phyloP scores from a whole-genome alignment of 2,888 invertebrate species.

The Macaria notata region DNA sequence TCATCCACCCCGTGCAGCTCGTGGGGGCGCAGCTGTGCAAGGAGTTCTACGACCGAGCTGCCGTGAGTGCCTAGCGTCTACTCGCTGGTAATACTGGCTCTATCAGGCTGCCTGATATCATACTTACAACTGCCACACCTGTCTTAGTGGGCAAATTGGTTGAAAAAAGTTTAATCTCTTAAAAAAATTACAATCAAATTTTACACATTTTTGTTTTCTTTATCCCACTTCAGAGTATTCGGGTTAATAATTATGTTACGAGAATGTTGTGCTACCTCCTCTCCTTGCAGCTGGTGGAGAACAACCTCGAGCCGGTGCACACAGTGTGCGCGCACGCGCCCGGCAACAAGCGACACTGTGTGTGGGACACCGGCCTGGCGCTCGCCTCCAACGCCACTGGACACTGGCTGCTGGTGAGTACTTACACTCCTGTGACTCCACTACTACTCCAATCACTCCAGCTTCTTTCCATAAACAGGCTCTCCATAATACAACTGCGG shows the following conservation, averaged over 20 bases:
- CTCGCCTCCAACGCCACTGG: slow-evolving; percentile 53
- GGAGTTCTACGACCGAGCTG: slow-evolving; percentile 36
- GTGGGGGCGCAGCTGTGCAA: slow-evolving; percentile 29
- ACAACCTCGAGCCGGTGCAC: slow-evolving; percentile 22
- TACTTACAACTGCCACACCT: too few relatives aligned
- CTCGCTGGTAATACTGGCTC: too few relatives aligned
- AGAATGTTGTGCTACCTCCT: background rate
- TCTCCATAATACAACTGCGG: too few relatives aligned
- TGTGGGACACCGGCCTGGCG: slow-evolving; percentile 62
- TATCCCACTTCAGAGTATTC: too few relatives aligned
- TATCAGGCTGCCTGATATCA: too few relatives aligned
- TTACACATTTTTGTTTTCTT: too few relatives aligned
- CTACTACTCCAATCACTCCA: too few relatives aligned
- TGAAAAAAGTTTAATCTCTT: too few relatives aligned
- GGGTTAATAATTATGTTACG: too few relatives aligned
- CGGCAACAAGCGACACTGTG: slow-evolving; percentile 44
- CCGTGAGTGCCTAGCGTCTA: slow-evolving; percentile 28
- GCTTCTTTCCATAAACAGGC: too few relatives aligned
- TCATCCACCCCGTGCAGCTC: slow-evolving; percentile 33
- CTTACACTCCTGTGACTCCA: background rate
- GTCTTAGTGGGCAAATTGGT: too few relatives aligned
- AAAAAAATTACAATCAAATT: too few relatives aligned
- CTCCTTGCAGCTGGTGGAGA: slow-evolving; percentile 31
- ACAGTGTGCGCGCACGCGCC: slow-evolving; percentile 48
- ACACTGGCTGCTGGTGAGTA: slow-evolving; percentile 52